Conservation (phyloP, 2,888 invertebrate species). For the Adela reaumurella region DNA sequence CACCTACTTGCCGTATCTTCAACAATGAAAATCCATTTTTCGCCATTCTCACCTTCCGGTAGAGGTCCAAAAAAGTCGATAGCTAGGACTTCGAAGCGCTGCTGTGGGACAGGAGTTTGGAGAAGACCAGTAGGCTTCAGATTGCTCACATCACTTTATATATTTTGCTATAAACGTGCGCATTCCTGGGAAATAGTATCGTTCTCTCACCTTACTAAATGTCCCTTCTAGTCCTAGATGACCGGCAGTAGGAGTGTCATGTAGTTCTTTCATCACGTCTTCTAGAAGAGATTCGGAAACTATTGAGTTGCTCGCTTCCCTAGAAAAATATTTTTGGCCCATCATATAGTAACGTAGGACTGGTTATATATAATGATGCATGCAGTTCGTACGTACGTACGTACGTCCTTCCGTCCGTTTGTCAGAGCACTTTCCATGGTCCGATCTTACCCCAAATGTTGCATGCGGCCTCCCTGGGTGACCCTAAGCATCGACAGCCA, state of each 20-base stretch:
- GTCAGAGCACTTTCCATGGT: no score
- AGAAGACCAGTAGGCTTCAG: conserved; percentile 11
- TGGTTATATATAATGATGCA: no score
- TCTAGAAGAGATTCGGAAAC: no score
- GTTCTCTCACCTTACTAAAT: background rate
- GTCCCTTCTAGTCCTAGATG: conserved; percentile 10
- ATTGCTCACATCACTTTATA: conserved; percentile 9
- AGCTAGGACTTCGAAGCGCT: conserved; percentile 9
- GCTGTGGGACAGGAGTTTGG: conserved; percentile 7
- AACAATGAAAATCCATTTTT: conserved; percentile 13
- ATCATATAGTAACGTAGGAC: no score
- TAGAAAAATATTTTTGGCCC: no score
- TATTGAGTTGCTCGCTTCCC: no score
- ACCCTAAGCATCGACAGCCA: no score
- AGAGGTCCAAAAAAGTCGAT: conserved; percentile 20
- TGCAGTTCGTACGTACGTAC: no score
- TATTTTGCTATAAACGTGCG: background rate
- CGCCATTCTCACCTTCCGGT: conserved; percentile 5
- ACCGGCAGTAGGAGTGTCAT: conserved; percentile 8
- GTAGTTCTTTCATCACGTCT: conserved; percentile 4
- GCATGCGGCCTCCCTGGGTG: no score
- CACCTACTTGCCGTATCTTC: conserved; percentile 16
- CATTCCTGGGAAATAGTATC: conserved; percentile 13
- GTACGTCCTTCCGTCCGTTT: no score
- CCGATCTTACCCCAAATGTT: no score